Conservation (phyloP, 2,888 invertebrate species). For the Salticus scenicus region DNA sequence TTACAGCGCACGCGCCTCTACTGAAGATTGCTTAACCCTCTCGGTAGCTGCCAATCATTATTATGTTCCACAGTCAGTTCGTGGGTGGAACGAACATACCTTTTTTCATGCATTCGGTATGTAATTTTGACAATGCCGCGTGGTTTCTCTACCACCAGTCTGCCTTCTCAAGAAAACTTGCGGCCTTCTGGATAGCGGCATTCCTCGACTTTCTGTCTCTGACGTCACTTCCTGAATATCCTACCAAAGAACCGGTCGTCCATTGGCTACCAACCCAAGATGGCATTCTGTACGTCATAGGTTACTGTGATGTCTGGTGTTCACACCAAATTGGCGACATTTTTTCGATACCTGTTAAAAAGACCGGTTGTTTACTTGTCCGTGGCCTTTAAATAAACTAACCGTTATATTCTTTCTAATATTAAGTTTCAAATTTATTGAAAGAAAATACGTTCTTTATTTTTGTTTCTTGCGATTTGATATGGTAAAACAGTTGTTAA, state of each 20-base stretch:
- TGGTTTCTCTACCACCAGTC: conserved; percentile 27
- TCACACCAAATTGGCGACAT: conserved; percentile 38
- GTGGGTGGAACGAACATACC: conserved; percentile 8
- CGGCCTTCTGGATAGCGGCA: conserved; percentile 43
- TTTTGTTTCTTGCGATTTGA: too few relatives aligned
- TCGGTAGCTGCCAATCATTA: conserved; percentile 16
- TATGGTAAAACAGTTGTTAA: too few relatives aligned
- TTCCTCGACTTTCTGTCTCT: conserved; percentile 33
- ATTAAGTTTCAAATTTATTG: neutral
- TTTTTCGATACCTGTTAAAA: neutral
- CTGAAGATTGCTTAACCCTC: neutral
- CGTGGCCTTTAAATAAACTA: conserved; percentile 2
- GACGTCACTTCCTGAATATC: conserved; percentile 58
- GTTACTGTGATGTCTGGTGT: conserved; percentile 3
- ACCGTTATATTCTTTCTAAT: neutral
- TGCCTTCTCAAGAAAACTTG: neutral
- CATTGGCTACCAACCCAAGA: conserved; percentile 45
- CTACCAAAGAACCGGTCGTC: conserved; percentile 49
- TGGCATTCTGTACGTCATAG: conserved; percentile 31
- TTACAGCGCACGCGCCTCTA: neutral
- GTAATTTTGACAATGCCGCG: conserved; percentile 25
- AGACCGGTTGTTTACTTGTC: conserved; percentile 5
- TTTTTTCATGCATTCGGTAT: neutral
- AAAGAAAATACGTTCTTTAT: too few relatives aligned
- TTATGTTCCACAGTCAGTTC: neutral